phyloP scores from a whole-genome alignment of 2,113 vertebrate genomes.

The Pseudopipra pipra region DNA sequence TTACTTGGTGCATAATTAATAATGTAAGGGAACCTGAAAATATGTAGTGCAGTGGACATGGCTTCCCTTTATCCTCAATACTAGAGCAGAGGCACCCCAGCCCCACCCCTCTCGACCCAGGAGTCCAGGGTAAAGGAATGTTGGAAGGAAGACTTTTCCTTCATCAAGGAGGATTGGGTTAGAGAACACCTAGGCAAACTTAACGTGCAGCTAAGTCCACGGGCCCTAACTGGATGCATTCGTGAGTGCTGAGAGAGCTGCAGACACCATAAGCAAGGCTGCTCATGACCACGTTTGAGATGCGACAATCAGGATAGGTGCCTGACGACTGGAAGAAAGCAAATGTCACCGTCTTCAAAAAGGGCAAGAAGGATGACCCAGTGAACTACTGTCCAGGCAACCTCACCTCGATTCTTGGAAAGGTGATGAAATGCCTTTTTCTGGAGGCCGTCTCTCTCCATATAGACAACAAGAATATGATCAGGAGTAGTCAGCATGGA shows the following conservation, averaged over 20 bases:
- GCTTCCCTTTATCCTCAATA: background rate
- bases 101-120: too few species aligned
- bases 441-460: background rate
- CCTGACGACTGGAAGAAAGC: background rate
- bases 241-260: background rate
- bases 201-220: background rate
- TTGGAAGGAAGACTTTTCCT: background rate
- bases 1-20: background rate
- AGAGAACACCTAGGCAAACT: background rate
- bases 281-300: background rate
- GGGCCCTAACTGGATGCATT: background rate
- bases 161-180: background rate
- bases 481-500: background rate
- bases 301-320: background rate
- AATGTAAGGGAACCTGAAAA: background rate
- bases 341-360: background rate
- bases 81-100: background rate
- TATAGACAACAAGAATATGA: background rate
- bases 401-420: background rate
- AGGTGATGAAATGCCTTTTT: background rate
- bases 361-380: background rate
- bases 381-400: background rate
- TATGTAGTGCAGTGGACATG: background rate
- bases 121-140: background rate
- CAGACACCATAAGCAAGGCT: background rate